These are phyloP conservation scores for Rallus limicola DNA, from an alignment of 2,113 vertebrate species.

Conservation along the genomic window DNA sequence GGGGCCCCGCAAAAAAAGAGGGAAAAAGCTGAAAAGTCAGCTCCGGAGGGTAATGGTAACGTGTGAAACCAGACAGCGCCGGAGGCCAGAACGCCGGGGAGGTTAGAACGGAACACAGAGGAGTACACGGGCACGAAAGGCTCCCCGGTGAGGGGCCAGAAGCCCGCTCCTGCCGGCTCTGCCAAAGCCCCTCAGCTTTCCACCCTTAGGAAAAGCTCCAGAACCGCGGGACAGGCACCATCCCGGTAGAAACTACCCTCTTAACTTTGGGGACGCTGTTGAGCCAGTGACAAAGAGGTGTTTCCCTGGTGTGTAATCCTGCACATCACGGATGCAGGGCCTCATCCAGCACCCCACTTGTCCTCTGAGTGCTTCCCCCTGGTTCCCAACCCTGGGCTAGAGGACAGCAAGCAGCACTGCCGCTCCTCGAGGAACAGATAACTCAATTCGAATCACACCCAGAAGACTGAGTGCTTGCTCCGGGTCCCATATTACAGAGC, in stretches of 20 bases:
- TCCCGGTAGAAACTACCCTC: neutral
- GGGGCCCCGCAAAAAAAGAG: accelerated
- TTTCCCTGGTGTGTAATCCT: neutral
- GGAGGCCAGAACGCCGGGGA: neutral
- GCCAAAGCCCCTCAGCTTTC: neutral
- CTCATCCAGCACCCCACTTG: accelerated
- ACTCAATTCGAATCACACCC: neutral
- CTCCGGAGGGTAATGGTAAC: accelerated
- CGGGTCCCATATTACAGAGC: neutral
- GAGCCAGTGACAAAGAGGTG: accelerated
- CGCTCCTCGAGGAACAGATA: neutral
- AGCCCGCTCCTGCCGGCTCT: accelerated
- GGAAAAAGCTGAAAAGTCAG: neutral
- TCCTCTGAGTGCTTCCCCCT: neutral
- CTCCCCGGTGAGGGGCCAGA: neutral
- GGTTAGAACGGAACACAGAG: neutral
- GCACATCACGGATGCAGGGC: accelerated
- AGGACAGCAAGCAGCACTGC: neutral
- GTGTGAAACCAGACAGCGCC: accelerated
- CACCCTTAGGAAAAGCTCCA: neutral
- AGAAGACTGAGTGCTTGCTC: neutral
- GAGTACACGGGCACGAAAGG: no score
- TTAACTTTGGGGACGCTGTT: accelerated
- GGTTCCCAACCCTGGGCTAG: accelerated
- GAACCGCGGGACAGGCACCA: accelerated